Conservation (phyloP, 2,113 vertebrate species). For the Amblyornis subalaris region DNA sequence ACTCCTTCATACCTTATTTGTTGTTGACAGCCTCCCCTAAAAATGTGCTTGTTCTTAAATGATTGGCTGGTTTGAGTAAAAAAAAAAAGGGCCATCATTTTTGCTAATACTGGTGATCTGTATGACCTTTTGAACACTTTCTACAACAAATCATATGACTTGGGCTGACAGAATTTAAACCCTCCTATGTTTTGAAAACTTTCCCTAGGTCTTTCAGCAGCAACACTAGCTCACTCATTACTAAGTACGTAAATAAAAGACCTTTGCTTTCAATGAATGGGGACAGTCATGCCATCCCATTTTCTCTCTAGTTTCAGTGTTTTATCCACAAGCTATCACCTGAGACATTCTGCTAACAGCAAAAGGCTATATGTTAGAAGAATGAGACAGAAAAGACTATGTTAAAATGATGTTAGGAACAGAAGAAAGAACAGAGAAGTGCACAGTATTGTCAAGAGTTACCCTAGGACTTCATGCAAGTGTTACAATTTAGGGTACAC, state of each 20-base stretch:
- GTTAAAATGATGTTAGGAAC: not conserved
- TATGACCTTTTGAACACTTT: not conserved
- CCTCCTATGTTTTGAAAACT: not conserved
- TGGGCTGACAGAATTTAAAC: not conserved
- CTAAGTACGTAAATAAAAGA: not conserved
- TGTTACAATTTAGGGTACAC: not conserved
- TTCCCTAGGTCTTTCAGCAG: not conserved
- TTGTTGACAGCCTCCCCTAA: not conserved
- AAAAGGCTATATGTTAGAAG: not conserved
- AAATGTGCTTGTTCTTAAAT: not conserved
- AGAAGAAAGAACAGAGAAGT: not conserved
- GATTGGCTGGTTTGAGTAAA: not conserved
- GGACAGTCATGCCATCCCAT: too few species aligned
- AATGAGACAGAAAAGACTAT: not conserved
- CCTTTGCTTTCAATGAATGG: not conserved
- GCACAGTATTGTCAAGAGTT: not conserved
- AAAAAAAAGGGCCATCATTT: not conserved
- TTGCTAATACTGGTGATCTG: not conserved
- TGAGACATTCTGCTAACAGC: not conserved
- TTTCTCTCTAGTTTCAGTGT: not conserved
- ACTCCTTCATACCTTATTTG: not conserved
- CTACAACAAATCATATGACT: not conserved
- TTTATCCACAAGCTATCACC: not conserved
- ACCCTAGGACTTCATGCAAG: not conserved
- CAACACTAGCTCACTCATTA: not conserved